These are phyloP conservation scores for Clarias fuscus DNA, from an alignment of 2,797 vertebrate species.

Conservation along the genomic window DNA sequence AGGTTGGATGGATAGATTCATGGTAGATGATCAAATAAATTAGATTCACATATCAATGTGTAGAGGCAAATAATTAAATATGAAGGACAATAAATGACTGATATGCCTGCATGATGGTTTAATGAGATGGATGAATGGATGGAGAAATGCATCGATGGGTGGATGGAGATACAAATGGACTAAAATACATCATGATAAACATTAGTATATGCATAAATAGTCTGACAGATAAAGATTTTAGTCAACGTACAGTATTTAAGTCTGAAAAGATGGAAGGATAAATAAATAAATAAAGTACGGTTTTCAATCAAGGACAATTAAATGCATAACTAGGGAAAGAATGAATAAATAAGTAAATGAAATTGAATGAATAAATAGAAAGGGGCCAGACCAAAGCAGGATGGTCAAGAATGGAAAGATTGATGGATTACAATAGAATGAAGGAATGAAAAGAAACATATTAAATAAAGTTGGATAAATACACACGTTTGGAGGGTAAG, in stretches of 20 bases:
- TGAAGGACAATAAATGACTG: background rate
- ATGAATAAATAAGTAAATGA: background rate
- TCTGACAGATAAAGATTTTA: background rate
- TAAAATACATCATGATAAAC: background rate
- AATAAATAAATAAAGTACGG: background rate
- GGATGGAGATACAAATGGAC: background rate
- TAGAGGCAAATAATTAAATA: background rate
- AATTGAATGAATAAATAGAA: background rate
- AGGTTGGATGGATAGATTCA: background rate
- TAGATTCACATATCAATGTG: background rate
- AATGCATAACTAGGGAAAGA: background rate
- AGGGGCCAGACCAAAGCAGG: background rate
- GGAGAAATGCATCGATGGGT: background rate
- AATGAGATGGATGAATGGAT: background rate
- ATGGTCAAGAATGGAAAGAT: background rate
- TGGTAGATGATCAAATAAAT: too few species aligned
- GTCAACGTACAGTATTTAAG: background rate
- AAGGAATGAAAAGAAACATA: background rate
- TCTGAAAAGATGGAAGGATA: background rate
- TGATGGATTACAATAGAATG: background rate
- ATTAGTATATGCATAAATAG: background rate
- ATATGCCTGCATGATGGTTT: background rate
- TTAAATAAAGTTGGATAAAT: background rate
- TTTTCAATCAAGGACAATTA: background rate
- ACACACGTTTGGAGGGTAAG: background rate